These are phyloP conservation scores for Lycaon pictus DNA, from an alignment of 2,113 vertebrate genomes.

Conservation along the genomic window DNA sequence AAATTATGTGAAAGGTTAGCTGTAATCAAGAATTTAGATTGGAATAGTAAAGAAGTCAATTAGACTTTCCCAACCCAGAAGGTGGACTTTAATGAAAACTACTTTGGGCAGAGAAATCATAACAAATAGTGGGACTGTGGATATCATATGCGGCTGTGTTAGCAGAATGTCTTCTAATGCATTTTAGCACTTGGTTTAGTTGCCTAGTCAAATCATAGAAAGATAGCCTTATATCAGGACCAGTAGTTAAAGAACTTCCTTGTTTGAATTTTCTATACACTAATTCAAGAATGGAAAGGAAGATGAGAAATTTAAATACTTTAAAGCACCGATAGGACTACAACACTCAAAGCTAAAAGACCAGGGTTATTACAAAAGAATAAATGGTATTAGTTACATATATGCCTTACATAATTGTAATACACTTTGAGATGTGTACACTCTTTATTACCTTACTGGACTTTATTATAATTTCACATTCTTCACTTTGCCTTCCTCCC, in stretches of 20 bases:
- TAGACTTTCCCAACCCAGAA: not conserved
- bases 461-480: slow-evolving; percentile 22
- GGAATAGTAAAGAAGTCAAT: not conserved
- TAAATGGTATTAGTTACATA: not conserved
- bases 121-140: not conserved
- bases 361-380: slow-evolving; percentile 8
- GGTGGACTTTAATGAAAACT: slow-evolving; percentile 26
- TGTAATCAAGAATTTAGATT: slow-evolving; percentile 39
- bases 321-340: not conserved
- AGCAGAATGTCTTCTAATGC: not conserved
- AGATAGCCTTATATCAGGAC: slow-evolving; percentile 31
- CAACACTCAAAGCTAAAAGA: slow-evolving; percentile 31
- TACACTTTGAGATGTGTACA: not conserved
- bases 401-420: not conserved
- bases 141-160: not conserved
- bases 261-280: slow-evolving; percentile 11
- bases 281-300: slow-evolving; percentile 47
- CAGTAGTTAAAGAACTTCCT: slow-evolving; percentile 40
- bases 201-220: not conserved
- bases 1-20: slow-evolving; percentile 28
- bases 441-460: not conserved
- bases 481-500: not conserved
- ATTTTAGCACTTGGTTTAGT: not conserved
- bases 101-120: not conserved
- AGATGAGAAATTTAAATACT: slow-evolving; percentile 39